Evolutionary conservation across 2,888 invertebrate genomes (phyloP), one percentile per base, ranked within the genome.

Genomic region (Sarcophaga rosellei): DNA sequence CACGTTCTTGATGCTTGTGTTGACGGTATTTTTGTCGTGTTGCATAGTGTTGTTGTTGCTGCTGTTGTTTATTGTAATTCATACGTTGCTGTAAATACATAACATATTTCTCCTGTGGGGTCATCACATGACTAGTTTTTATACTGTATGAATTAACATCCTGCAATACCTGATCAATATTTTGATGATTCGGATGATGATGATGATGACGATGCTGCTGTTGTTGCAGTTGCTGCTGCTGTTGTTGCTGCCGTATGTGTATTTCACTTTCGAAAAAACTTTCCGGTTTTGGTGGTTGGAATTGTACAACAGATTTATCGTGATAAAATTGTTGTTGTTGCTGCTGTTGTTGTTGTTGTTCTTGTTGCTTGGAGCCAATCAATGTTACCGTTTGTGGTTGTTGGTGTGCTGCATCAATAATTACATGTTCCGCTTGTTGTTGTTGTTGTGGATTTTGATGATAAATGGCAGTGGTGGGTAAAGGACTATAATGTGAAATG

Each of bases 41-140:
- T 66, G 81, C 23, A 62, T 81, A 77, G 35, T 88, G 83, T 59
- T 86, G 88, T 74, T 88, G 85, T n/a, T 79, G 81, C 53, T 86
- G 81, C 47, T 88, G 86, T 11, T 89, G 89, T 66, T 90, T 90
- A 76, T 90, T 90, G 88, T 89, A 89, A 66, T 88, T 88, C 88
- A 92, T 88, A 86, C 92, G 92, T 88, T 93, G 92, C 80, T 92
- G 92, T 88, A 93, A 90, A 89, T 92, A 93, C 78, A 90, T 89
- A 81, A 93, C 92, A 88, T 93, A 93, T 87, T 92, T 92, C 88
- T 93, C 91, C 89, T 93, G 92, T 66, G 93, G 92, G 84, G 93
- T 93, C 88, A 92, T 88, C 79, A 89, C 89, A 45, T 89, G 89
- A 80, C 88, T 87, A 89, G 90, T 90, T 84, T 84, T 74, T 74